Conservation (phyloP, 2,797 vertebrate species). For the Premnoplex brunnescens region DNA sequence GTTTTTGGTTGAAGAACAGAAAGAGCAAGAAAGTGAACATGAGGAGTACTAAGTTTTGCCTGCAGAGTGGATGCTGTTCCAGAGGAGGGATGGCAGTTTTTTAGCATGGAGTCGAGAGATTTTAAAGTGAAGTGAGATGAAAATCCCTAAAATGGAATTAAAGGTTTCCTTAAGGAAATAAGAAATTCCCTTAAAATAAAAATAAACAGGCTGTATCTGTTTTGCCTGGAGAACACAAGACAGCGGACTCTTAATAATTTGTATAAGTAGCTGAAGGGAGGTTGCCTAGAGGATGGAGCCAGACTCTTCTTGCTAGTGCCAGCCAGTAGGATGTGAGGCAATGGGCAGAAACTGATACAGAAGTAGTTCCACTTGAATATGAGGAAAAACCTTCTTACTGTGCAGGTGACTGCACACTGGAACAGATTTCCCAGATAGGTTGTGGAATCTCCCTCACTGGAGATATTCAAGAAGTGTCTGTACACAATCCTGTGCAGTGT, state of each 20-base stretch:
- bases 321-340: background rate
- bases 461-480: background rate
- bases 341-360: background rate
- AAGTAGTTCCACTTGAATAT: background rate
- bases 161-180: background rate
- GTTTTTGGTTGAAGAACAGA: background rate
- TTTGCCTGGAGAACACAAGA: background rate
- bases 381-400: background rate
- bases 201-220: background rate
- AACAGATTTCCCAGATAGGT: background rate
- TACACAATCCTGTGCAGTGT: background rate
- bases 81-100: background rate
- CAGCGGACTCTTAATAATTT: background rate
- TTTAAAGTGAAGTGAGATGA: background rate
- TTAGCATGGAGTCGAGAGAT: background rate
- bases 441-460: background rate
- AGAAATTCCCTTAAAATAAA: background rate
- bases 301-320: background rate
- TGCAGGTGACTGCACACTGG: background rate
- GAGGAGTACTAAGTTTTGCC: background rate
- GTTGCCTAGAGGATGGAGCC: background rate
- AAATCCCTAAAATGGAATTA: background rate
- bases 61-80: background rate
- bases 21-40: background rate
- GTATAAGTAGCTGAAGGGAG: background rate